Evolutionary conservation across 2,888 invertebrate species (phyloP), one percentile per base, ranked within the genome.

Genomic region (Calephelis perditalis): DNA sequence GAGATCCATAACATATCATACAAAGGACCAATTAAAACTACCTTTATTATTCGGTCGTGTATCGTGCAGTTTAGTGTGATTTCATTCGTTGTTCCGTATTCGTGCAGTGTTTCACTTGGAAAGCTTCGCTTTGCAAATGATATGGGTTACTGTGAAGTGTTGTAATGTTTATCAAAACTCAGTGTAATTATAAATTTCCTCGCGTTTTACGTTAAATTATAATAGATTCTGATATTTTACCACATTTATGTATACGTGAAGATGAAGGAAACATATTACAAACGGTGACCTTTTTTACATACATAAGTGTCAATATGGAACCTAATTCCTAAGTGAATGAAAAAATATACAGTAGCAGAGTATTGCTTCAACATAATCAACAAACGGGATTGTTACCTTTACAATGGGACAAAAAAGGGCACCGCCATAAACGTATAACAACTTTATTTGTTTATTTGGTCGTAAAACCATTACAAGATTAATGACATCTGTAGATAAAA

Each of bases 361-460:
- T 72, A 76, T 74, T 68, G 69, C 76, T 77, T 26, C 26, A 26
- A 76, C 78, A 76, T 72, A 75, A 79, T 83, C 81, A 79, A 79
- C 79, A 74, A 73, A 71, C 68, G 74, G 74, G 76, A 76, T 74
- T 74, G 40, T 86, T 82, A 81, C 52, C 11, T 52, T 35, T 52
- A 88, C 84, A 86, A 89, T 90, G 89, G 84, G 82, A 77, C 82
- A 82, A 72, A 79, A 80, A 84, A 75, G 84, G 81, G 89, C 86
- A 79, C 88, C 89, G 75, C 88, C 88, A 88, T 90, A 90, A 89
- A 89, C 76, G 75, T 78, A 79, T 72, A 71, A 65, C 65, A 75
- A 74, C 74, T 76, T 71, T 70, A 71, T 78, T 81, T 72, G 74
- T 78, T 75, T 73, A 73, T 70, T 67, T 70, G 72, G 75, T 80